Conservation (phyloP, 2,113 vertebrate genomes). For the Planiliza haematocheilus region DNA sequence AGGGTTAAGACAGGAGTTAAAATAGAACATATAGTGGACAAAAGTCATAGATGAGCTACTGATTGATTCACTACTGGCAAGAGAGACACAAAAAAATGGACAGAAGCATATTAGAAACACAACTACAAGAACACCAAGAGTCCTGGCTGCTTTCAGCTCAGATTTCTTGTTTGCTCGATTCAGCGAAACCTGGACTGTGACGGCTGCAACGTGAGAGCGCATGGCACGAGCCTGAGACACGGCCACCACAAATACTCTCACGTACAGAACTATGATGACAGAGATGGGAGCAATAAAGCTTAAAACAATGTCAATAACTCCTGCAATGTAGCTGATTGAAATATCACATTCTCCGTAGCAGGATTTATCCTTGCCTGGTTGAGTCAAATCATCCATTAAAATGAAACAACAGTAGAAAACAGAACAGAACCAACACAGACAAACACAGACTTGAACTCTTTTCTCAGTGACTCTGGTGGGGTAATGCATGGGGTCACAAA, state of each 20-base stretch:
- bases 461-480: no score
- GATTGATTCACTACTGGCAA: neutral
- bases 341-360: neutral
- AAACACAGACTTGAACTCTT: no score
- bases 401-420: no score
- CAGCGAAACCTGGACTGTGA: slow-evolving; percentile 7
- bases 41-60: no score
- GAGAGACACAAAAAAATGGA: neutral
- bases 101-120: neutral
- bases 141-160: slow-evolving; percentile 13
- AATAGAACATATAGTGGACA: no score
- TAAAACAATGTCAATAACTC: neutral
- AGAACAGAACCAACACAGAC: no score
- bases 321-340: neutral
- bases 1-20: neutral
- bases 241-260: slow-evolving; percentile 13
- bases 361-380: neutral
- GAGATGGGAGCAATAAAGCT: neutral
- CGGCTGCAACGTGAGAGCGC: slow-evolving; percentile 5
- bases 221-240: slow-evolving; percentile 10
- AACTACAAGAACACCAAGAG: slow-evolving; percentile 13
- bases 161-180: neutral
- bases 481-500: no score
- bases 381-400: neutral
- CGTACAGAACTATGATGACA: slow-evolving; percentile 12